phyloP scores from a whole-genome alignment of 2,113 vertebrate species.

The Oreotrochilus melanogaster region DNA sequence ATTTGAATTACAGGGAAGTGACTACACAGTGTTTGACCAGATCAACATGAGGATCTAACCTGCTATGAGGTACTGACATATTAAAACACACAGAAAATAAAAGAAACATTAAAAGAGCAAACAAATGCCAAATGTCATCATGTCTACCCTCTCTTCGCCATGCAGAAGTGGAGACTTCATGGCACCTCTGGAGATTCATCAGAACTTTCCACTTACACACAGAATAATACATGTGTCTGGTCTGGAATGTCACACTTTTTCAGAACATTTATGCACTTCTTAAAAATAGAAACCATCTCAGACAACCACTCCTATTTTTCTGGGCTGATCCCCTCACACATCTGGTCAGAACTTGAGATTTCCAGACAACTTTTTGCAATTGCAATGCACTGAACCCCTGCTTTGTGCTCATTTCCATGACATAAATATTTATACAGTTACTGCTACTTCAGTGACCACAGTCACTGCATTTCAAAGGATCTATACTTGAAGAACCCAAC shows the following conservation, averaged over 20 bases:
- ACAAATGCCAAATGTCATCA: not conserved
- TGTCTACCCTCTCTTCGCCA: not conserved
- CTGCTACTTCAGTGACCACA: not conserved
- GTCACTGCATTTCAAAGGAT: not conserved
- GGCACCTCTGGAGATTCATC: not conserved
- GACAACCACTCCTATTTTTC: not conserved
- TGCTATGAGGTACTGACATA: not conserved
- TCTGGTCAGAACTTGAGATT: not conserved
- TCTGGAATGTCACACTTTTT: not conserved
- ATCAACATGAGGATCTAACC: not conserved
- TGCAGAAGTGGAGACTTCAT: not conserved
- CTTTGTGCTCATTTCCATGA: not conserved
- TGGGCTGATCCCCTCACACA: not conserved
- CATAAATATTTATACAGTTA: slow-evolving; percentile 20
- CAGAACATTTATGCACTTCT: not conserved
- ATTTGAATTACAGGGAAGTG: not conserved
- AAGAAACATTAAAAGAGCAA: not conserved
- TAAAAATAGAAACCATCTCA: not conserved
- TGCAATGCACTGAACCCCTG: not conserved
- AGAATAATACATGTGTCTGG: accelerated
- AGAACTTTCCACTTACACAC: not conserved
- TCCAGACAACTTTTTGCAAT: too few species aligned
- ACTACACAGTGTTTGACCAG: not conserved
- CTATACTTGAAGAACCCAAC: slow-evolving; percentile 21
- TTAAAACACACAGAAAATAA: not conserved